Percentiles rank a stretch among this genome's conserved stretches.
Conservation (phyloP, 2,113 vertebrate genomes). For the Fukomys damarensis region DNA sequence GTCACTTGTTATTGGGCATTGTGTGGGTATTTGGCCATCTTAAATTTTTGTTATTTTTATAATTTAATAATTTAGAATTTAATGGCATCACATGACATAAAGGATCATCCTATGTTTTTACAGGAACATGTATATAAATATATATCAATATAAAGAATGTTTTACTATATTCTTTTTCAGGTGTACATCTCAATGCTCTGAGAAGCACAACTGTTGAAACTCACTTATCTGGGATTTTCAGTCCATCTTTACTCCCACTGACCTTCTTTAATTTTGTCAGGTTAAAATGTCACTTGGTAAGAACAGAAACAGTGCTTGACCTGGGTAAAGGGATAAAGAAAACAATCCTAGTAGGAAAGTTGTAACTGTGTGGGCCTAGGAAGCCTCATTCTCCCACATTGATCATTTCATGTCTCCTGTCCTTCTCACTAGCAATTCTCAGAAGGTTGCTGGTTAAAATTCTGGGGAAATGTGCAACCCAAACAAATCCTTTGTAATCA, state of each 20-base stretch:
- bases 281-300: background rate
- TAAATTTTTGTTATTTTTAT: slow-evolving; percentile 48
- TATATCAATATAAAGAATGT: background rate
- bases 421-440: background rate
- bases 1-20: background rate
- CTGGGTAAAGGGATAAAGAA: background rate
- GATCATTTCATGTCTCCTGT: background rate
- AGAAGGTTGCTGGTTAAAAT: slow-evolving; percentile 56
- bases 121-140: fast-evolving
- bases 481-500: slow-evolving; percentile 67
- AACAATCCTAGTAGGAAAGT: background rate
- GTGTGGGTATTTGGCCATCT: background rate
- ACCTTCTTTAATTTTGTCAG: background rate
- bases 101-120: background rate
- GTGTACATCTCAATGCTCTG: background rate
- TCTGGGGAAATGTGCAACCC: slow-evolving; percentile 40
- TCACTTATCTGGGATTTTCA: background rate
- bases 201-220: slow-evolving; percentile 9
- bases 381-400: too few species aligned
- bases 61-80: slow-evolving; percentile 41
- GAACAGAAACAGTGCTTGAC: background rate
- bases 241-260: background rate
- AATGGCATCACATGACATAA: background rate
- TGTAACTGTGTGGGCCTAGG: background rate
- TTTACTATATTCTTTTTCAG: background rate